phyloP scores from a whole-genome alignment of 2,797 vertebrate species.

The Periparus ater region DNA sequence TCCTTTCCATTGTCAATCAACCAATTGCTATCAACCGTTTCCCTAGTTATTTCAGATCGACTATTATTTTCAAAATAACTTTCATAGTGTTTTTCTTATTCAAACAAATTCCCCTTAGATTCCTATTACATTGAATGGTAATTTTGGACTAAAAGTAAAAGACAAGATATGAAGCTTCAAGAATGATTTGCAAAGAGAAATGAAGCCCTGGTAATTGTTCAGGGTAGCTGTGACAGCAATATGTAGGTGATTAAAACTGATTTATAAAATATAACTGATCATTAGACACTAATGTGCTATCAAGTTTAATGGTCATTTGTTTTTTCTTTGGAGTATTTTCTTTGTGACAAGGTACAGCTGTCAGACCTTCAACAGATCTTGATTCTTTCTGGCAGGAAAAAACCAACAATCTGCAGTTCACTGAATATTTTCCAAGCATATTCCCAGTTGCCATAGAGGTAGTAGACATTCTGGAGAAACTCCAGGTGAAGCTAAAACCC shows the following conservation, averaged over 20 bases:
- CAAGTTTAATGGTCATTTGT: conserved; percentile 30
- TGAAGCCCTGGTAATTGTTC: background rate
- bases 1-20: background rate
- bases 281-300: background rate
- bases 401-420: conserved; percentile 17
- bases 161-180: background rate
- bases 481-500: conserved; percentile 33
- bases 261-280: conserved; percentile 2
- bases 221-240: background rate
- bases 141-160: background rate
- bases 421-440: conserved; percentile 61
- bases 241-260: background rate
- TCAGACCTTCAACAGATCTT: conserved; percentile 43
- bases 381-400: conserved; percentile 53
- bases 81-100: background rate
- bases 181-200: background rate
- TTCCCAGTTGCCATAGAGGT: conserved; percentile 34
- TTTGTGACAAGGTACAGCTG: conserved; percentile 50
- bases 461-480: conserved; percentile 33
- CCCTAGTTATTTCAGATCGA: background rate
- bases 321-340: conserved; percentile 45
- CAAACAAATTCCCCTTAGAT: background rate
- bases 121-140: background rate
- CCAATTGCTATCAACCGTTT: background rate
- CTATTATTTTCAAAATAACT: background rate